A percentile compares a stretch with the other conserved stretches of the same genome.
These are phyloP conservation scores for Vollenhovia emeryi DNA, from an alignment of 1,140 invertebrate species.

Conservation along the genomic window DNA sequence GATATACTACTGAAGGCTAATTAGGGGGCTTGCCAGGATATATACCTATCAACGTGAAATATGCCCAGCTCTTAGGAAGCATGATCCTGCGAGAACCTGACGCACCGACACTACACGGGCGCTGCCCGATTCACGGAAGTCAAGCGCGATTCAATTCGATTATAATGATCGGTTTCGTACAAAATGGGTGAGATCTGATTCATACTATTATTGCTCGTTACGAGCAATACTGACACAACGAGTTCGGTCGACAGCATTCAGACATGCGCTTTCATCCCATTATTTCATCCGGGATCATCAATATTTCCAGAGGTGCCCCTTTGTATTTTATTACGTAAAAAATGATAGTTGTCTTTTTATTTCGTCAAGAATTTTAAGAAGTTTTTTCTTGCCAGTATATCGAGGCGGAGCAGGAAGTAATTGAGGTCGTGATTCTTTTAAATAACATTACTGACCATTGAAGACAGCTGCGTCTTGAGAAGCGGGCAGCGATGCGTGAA, in stretches of 20 bases:
- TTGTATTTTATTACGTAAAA: constrained; percentile 2
- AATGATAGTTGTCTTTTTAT: not conserved
- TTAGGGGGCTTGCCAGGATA: constrained; percentile 30
- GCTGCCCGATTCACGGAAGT: constrained; percentile 46
- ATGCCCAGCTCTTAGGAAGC: not conserved
- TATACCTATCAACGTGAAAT: constrained; percentile 38
- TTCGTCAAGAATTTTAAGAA: not conserved
- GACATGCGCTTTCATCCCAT: not conserved
- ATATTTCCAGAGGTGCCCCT: not conserved
- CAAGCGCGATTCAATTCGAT: constrained; percentile 63
- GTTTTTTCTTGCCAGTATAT: not conserved
- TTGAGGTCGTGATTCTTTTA: constrained; percentile 15
- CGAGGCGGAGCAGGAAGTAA: not conserved
- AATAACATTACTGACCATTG: constrained; percentile 14
- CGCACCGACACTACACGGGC: constrained; percentile 9
- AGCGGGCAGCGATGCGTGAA: constrained; percentile 41
- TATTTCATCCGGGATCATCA: not conserved
- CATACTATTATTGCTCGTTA: constrained; percentile 63
- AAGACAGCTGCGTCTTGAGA: constrained; percentile 56
- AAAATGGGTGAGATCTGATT: constrained; percentile 56
- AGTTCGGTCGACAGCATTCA: not conserved
- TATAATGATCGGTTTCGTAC: constrained; percentile 61
- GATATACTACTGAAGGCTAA: constrained; percentile 43
- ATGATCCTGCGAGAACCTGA: constrained; percentile 26
- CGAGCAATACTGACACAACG: constrained; percentile 65